Evolutionary conservation across 1,140 invertebrate genomes (phyloP).

Genomic region (Diachasma alloeum): DNA sequence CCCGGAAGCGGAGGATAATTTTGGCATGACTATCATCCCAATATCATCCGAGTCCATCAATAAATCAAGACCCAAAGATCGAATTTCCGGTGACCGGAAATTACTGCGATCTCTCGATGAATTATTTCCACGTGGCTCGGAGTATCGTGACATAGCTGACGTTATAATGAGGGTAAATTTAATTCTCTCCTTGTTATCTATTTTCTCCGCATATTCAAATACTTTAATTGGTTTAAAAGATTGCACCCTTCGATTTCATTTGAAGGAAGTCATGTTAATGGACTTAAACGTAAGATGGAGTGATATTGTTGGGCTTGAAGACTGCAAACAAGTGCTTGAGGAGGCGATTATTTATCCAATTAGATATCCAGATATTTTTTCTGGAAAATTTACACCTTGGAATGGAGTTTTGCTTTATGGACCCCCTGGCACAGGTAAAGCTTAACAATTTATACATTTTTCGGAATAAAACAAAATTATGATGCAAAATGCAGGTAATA

Average conservation of each 20-base stretch:
- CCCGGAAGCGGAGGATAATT: constrained; percentile 29
- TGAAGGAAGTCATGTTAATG: constrained; percentile 73
- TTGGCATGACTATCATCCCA: constrained; percentile 40
- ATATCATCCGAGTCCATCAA: constrained; percentile 31
- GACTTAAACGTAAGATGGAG: constrained; percentile 74
- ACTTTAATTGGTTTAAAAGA: not conserved
- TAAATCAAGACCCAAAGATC: not conserved
- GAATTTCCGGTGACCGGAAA: constrained; percentile 39
- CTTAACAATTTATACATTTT: not conserved
- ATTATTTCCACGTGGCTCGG: constrained; percentile 58
- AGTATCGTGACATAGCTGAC: constrained; percentile 68
- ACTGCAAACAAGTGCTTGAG: constrained; percentile 85
- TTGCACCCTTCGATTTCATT: constrained; percentile 30
- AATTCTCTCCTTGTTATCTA: not conserved
- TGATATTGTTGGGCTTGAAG: constrained; percentile 79
- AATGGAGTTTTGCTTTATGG: constrained; percentile 83
- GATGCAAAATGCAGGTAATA: too few relatives aligned
- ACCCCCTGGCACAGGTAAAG: constrained; percentile 75
- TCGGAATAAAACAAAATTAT: too few relatives aligned
- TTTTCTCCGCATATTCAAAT: not conserved
- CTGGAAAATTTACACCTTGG: constrained; percentile 82
- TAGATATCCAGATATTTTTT: constrained; percentile 86
- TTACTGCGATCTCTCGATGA: constrained; percentile 56
- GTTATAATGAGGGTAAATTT: constrained; percentile 61
- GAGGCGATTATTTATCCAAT: constrained; percentile 88